A percentile compares a stretch with the other conserved stretches of the same genome.
These are phyloP conservation scores for Hyla sarda DNA, from an alignment of 2,113 vertebrate species.

Conservation along the genomic window DNA sequence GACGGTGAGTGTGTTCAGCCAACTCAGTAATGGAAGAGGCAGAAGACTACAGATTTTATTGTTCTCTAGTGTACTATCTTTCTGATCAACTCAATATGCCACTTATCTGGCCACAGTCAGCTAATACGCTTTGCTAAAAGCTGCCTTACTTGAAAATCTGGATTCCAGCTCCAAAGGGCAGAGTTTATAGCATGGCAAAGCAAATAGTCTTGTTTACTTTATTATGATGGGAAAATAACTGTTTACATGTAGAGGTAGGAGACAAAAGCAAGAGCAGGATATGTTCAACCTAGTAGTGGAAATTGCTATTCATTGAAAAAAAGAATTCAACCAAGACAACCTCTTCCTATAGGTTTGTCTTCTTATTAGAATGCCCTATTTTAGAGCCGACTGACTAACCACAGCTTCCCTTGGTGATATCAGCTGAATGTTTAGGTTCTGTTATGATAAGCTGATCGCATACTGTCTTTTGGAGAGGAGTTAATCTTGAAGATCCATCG, in stretches of 20 bases:
- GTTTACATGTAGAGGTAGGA: no score
- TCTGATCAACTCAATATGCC: neutral
- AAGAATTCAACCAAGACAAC: no score
- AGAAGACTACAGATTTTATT: neutral
- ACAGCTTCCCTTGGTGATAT: no score
- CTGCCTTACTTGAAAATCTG: neutral
- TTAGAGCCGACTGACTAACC: no score
- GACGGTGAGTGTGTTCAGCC: constrained; percentile 79
- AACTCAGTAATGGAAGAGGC: neutral
- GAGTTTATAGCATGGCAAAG: neutral
- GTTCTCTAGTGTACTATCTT: neutral
- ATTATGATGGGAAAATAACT: neutral
- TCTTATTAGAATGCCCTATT: no score
- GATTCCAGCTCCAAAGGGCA: neutral
- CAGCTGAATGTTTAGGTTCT: no score
- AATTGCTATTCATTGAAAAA: neutral
- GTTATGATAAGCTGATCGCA: no score
- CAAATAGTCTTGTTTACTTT: constrained; percentile 10
- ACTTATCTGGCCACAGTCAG: neutral
- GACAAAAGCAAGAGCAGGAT: no score
- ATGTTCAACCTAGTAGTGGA: neutral
- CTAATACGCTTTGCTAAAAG: neutral
- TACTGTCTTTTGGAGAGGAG: no score
- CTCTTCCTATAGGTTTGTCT: no score
- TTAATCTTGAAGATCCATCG: no score